phyloP scores from a whole-genome alignment of 2,888 invertebrate species.

The Lordiphosa andalusiaca region DNA sequence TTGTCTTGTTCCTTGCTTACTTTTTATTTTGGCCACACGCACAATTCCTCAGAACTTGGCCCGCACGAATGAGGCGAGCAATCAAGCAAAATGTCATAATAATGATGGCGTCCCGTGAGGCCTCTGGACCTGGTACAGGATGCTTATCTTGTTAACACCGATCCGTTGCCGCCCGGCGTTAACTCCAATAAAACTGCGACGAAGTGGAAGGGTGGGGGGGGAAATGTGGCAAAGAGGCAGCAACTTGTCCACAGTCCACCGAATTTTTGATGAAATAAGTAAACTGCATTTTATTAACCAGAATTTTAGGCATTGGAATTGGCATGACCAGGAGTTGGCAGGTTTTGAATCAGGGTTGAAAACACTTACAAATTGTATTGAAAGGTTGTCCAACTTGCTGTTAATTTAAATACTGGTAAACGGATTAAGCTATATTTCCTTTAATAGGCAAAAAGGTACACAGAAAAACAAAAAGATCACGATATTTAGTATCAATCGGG shows the following conservation, averaged over 20 bases:
- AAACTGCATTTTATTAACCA: slow-evolving; percentile 60
- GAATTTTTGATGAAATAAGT: slow-evolving; percentile 47
- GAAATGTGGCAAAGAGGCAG: slow-evolving; percentile 1
- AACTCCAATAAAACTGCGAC: slow-evolving; percentile 38
- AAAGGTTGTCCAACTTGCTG: too few relatives aligned
- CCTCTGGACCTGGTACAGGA: slow-evolving; percentile 43
- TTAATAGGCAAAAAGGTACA: too few relatives aligned
- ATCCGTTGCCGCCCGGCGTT: slow-evolving; percentile 50
- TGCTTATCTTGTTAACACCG: slow-evolving; percentile 68
- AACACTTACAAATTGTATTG: too few relatives aligned
- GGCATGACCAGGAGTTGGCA: not conserved
- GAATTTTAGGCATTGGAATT: slow-evolving; percentile 32
- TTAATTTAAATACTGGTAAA: too few relatives aligned
- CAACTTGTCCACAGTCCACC: not conserved
- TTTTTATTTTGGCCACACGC: slow-evolving; percentile 59
- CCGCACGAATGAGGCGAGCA: slow-evolving; percentile 45
- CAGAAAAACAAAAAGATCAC: too few relatives aligned
- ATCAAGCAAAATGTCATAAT: slow-evolving; percentile 76
- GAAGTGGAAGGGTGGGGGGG: not conserved
- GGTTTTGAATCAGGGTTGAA: not conserved
- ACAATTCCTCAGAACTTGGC: slow-evolving; percentile 65
- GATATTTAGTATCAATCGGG: too few relatives aligned
- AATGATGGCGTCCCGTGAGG: slow-evolving; percentile 71
- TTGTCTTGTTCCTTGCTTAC: slow-evolving; percentile 23
- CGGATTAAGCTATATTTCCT: too few relatives aligned